Base-by-base conservation (phyloP, 1,140 invertebrate genomes). In the Conus ventricosus region DNA sequence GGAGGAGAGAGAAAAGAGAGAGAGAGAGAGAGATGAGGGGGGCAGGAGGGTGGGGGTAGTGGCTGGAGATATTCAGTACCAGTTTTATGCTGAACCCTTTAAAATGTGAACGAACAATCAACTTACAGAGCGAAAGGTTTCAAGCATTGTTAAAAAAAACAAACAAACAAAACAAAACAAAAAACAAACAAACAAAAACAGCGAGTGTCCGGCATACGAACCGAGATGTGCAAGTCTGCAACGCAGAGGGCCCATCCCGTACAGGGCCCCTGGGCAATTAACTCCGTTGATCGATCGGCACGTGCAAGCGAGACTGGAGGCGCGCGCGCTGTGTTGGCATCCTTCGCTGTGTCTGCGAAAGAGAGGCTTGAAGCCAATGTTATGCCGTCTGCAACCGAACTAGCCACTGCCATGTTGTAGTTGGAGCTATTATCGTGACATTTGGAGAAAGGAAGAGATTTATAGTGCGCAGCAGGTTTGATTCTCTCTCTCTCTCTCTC, bases 301-400 rank as follows among this genome's bases (percentile, higher is more conserved):
- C 82, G 82, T 84, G 82, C 82, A 63, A 8, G 53, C 54, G 57
- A 27, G 57, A 54, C n/a, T n/a, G 82, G 5, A 17, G 11, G 82
- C n/a, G 81, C 81, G 82, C 82, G 82, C 82, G 57, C 80, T 81
- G 80, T 55, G 80, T 54, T 81, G 80, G 80, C 51, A 54, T 84
- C 55, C 25, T 15, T 57, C 23, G 5, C 25, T 55, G 7, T 57
- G 82, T 54, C 39, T 55, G 7, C 82, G 55, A 84, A 54, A 84
- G 55, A 84, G 82, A 84, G 82, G 82, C 80, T 81, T 15, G 39
- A 23, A 53, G 1, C 60, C 4, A 71, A 4, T 1, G 6, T 39
- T 4, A 54, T n/a, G 54, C 54, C 82, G 82, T 67, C 82, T 84
- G 82, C 82, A 84, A 84, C 82, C 23, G 82, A 84, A n/a, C 23